Evolutionary conservation across 2,113 vertebrate genomes (phyloP), one percentile per base, ranked within the genome.

Genomic region (Podocnemis expansa): DNA sequence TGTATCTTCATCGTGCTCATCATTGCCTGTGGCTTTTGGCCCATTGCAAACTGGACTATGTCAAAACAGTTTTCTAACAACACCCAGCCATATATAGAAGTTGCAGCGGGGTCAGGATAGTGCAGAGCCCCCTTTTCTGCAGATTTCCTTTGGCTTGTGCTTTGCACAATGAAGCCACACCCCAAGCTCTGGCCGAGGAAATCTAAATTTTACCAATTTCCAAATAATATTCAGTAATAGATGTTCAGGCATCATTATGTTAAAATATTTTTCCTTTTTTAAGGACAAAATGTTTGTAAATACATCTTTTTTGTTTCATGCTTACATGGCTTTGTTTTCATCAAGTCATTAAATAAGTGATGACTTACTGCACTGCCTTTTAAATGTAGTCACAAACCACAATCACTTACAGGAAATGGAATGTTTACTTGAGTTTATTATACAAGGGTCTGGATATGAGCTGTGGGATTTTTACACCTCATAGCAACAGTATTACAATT

Each of bases 401-500:
- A 98, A 98, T 98, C 97, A 88, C 98, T 98, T 95, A 97, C 99
- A 99, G 99, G 99, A 99, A 99, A 98, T 98, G 98, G 98, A 99
- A 98, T 99, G 98, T 99, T 99, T 99, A 99, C 98, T 98, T 96
- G 95, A 98, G 98, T 98, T 98, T 98, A 99, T 98, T 98, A 99
- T 99, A 99, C 98, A 98, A 98, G 98, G 97, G 97, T 97, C 98
- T 98, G 96, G 97, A 98, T 98, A 98, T 98, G 98, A 98, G 98
- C 98, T 98, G 97, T 98, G 98, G 98, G 98, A 99, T 98, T 98
- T 98, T 98, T 98, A 98, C 98, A 98, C 98, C 98, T 98, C 98
- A 98, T 98, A 98, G 98, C 98, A 98, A 98, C 93, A 95, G 98
- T 99, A 99, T 99, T 99, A 98, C 99, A 98, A 99, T 99, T 99